Evolutionary conservation across 2,797 vertebrate genomes (phyloP).

Genomic region (Allobates femoralis): DNA sequence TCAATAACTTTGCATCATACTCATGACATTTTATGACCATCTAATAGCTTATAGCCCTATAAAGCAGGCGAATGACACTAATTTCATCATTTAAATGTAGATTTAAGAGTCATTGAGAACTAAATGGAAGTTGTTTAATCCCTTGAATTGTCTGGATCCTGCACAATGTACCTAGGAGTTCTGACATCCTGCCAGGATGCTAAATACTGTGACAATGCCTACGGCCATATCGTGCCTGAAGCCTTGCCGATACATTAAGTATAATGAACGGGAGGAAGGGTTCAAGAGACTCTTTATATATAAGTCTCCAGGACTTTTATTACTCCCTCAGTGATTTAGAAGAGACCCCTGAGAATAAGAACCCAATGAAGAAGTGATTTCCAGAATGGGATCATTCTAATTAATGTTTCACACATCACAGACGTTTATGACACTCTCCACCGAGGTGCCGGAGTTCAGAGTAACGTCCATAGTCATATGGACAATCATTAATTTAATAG

Average conservation of each 20-base stretch:
- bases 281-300: background rate
- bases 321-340: background rate
- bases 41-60: conserved; percentile 43
- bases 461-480: too few relatives aligned
- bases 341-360: background rate
- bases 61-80: conserved; percentile 40
- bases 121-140: conserved; percentile 54
- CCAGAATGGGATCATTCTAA: background rate
- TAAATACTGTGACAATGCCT: conserved; percentile 30
- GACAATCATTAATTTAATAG: too few relatives aligned
- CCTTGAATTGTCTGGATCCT: conserved; percentile 31
- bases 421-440: background rate
- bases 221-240: background rate
- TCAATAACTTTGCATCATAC: conserved; percentile 48
- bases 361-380: background rate
- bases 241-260: background rate
- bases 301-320: background rate
- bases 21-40: conserved; percentile 54
- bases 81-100: conserved; percentile 56
- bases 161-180: conserved; percentile 25
- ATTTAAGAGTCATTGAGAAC: conserved; percentile 56
- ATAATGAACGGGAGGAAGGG: conserved; percentile 11
- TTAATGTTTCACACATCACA: background rate
- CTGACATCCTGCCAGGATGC: conserved; percentile 29
- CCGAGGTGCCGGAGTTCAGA: background rate